Evolutionary conservation across 2,888 invertebrate genomes (phyloP).

Genomic region (Drymonia ruficornis): DNA sequence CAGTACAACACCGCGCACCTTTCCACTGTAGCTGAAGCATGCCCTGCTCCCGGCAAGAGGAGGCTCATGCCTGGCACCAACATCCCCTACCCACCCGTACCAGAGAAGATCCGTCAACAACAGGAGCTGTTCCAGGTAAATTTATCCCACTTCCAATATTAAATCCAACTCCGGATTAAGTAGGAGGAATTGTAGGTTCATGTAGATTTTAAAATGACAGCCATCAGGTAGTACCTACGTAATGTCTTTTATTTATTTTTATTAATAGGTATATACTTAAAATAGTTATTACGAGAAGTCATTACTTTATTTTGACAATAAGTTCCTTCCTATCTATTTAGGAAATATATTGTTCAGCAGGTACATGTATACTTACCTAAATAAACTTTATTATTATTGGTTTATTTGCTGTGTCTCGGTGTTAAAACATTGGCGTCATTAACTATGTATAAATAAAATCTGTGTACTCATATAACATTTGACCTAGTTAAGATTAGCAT

Average conservation of each 20-base stretch:
- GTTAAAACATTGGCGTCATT: neutral
- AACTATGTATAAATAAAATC: neutral
- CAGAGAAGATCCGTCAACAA: constrained; percentile 61
- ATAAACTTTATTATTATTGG: too few relatives aligned
- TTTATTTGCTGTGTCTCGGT: too few relatives aligned
- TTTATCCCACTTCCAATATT: neutral
- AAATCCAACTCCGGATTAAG: neutral
- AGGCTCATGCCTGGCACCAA: constrained; percentile 74
- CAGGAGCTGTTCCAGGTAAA: constrained; percentile 75
- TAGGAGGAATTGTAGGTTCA: too few relatives aligned
- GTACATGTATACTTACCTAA: too few relatives aligned
- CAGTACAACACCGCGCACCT: constrained; percentile 69
- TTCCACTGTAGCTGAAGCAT: constrained; percentile 71
- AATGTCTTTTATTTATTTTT: too few relatives aligned
- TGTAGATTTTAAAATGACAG: too few relatives aligned
- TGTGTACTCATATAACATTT: neutral
- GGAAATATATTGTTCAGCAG: too few relatives aligned
- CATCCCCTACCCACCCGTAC: constrained; percentile 64
- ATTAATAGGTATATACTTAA: too few relatives aligned
- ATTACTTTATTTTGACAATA: too few relatives aligned
- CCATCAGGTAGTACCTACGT: too few relatives aligned
- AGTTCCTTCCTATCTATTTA: too few relatives aligned
- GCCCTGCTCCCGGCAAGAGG: constrained; percentile 59
- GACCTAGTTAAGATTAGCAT: neutral
- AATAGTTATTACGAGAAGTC: too few relatives aligned